These are phyloP conservation scores for Acleris emargana DNA, from an alignment of 2,888 invertebrate species.

Conservation along the genomic window DNA sequence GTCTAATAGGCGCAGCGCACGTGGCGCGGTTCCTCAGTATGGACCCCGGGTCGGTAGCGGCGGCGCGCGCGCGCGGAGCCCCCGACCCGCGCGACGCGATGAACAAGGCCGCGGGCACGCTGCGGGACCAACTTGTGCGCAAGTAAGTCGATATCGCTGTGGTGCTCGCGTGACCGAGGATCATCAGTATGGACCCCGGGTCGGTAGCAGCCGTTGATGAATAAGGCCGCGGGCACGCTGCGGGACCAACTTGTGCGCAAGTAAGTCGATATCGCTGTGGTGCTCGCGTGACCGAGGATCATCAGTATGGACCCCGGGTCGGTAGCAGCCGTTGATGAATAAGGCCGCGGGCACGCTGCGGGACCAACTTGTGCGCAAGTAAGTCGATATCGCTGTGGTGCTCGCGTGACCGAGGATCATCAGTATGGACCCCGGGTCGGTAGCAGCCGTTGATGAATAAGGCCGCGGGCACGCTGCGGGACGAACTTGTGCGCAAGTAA, in stretches of 20 bases:
- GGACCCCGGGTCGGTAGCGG: conserved; percentile 91
- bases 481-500: conserved; percentile 68
- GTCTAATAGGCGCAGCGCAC: conserved; percentile 91
- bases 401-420: conserved; percentile 95
- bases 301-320: conserved; percentile 96
- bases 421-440: conserved; percentile 94
- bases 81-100: conserved; percentile 70
- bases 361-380: conserved; percentile 70
- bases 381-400: conserved; percentile 20
- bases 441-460: conserved; percentile 70
- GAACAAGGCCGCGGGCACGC: conserved; percentile 66
- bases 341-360: conserved; percentile 68
- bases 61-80: conserved; percentile 71
- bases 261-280: conserved; percentile 44
- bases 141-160: conserved; percentile 51
- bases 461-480: conserved; percentile 68
- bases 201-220: conserved; percentile 80
- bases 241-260: conserved; percentile 67
- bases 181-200: conserved; percentile 96
- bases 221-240: conserved; percentile 66
- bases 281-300: conserved; percentile 93
- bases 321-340: conserved; percentile 70
- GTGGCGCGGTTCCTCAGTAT: conserved; percentile 96
- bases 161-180: conserved; percentile 92
- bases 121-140: conserved; percentile 65